These are phyloP conservation scores for Chromobotia macracanthus DNA, from an alignment of 2,797 vertebrate genomes.

Conservation along the genomic window DNA sequence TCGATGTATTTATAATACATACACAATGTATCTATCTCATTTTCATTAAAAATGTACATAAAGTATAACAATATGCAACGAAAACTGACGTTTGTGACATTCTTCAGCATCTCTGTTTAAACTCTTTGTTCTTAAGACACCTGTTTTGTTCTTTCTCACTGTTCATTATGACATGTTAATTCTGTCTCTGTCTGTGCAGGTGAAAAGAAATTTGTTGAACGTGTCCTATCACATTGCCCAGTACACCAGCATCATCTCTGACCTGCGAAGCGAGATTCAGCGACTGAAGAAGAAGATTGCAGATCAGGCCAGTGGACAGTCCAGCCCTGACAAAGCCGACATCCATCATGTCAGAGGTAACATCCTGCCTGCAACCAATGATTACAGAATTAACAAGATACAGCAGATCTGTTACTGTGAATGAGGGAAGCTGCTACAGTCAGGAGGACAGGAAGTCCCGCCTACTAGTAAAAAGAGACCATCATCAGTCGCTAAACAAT, in stretches of 20 bases:
- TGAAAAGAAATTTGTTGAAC: conserved; percentile 86
- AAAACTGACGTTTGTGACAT: no score
- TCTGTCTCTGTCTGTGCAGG: conserved; percentile 68
- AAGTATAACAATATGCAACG: no score
- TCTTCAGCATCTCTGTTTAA: neutral
- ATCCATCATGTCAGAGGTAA: conserved; percentile 84
- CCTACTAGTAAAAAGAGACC: no score
- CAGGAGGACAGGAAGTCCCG: no score
- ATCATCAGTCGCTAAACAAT: no score
- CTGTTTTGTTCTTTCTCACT: no score
- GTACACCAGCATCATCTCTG: conserved; percentile 87
- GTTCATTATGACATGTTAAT: neutral
- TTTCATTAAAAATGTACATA: no score
- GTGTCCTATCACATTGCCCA: conserved; percentile 89
- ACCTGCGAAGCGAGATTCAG: conserved; percentile 85
- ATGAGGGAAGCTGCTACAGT: no score
- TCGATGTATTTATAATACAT: no score
- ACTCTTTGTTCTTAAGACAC: neutral
- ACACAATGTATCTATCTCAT: no score
- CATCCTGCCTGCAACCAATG: neutral
- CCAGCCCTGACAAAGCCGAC: conserved; percentile 69
- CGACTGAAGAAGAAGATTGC: conserved; percentile 84
- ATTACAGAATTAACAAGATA: no score
- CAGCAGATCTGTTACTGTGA: no score
- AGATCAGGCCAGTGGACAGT: conserved; percentile 73